phyloP scores from a whole-genome alignment of 1,140 invertebrate species.

The Stegodyphus dumicola region DNA sequence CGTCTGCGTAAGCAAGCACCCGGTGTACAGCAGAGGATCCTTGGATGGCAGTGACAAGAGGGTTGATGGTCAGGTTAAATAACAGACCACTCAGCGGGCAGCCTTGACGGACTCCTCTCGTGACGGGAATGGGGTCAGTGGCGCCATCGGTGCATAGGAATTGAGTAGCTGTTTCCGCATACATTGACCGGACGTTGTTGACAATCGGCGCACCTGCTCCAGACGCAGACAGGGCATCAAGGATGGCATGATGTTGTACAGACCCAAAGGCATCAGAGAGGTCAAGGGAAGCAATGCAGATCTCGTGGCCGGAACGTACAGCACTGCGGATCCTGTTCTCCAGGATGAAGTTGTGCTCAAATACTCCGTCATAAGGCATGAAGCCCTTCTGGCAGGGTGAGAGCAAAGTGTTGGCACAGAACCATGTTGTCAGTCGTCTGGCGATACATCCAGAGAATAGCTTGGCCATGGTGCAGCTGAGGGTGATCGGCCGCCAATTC shows the following conservation, averaged over 20 bases:
- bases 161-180: background rate
- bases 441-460: background rate
- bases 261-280: background rate
- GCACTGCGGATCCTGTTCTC: background rate
- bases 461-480: background rate
- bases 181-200: background rate
- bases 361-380: too few species aligned
- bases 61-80: too few species aligned
- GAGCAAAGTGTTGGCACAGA: background rate
- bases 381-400: too few species aligned
- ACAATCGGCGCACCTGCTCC: background rate
- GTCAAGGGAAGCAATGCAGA: background rate
- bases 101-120: too few species aligned
- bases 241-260: background rate
- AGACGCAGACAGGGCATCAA: background rate
- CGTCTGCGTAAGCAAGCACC: too few species aligned
- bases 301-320: background rate
- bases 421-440: background rate
- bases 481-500: background rate
- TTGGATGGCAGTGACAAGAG: too few species aligned
- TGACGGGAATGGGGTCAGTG: too few species aligned
- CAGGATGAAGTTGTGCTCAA: too few species aligned
- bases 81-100: too few species aligned
- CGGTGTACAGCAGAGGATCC: too few species aligned
- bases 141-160: too few species aligned